Base-by-base conservation (phyloP, 92 coral and sea anemone species). In the Palythoa caribaeorum region DNA sequence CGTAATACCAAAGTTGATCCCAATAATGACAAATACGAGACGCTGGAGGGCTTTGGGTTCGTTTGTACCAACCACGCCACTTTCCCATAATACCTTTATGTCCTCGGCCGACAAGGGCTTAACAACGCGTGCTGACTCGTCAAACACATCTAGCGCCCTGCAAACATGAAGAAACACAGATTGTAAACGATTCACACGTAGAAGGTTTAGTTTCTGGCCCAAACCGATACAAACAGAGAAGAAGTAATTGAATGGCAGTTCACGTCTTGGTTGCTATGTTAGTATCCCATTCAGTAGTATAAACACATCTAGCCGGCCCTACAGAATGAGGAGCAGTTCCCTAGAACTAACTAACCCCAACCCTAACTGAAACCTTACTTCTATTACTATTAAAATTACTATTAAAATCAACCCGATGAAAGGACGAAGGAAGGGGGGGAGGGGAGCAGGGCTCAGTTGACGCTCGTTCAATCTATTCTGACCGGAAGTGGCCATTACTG, bases 1-100 rank as follows among this genome's bases (percentile, higher is more conserved):
- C 4, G 96, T 95, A 38, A 95, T 87, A 3, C 98, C 98, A 90
- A 95, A 95, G 92, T 93, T 95, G 79, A 95, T 88, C 35, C 94
- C 98, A 19, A 95, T 89, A 13, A 87, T 89, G 83, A 95, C 77
- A 88, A 95, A 93, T 13, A 92, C 96, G 36, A 93, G 83, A 51
- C 96, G 84, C 84, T 93, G 98, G 6, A 95, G 87, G 47, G 96
- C 90, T 73, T 89, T 95, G 0, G 98, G 98, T 38, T 83, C 94
- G 71, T 87, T 80, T 21, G 94, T 88, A 38, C 98, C 98, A 50
- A 95, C 87, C 9, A 95, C 90, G 40, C 96, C 96, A 11, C 93
- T 85, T 37, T 90, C 87, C 92, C 96, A 95, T 28, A 95, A 90
- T 78, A 88, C 91, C 8, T 90, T 92, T 37, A 95, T 51, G 59